Base-by-base conservation (phyloP, 2,797 vertebrate genomes). In the Hephaestus fuliginosus region DNA sequence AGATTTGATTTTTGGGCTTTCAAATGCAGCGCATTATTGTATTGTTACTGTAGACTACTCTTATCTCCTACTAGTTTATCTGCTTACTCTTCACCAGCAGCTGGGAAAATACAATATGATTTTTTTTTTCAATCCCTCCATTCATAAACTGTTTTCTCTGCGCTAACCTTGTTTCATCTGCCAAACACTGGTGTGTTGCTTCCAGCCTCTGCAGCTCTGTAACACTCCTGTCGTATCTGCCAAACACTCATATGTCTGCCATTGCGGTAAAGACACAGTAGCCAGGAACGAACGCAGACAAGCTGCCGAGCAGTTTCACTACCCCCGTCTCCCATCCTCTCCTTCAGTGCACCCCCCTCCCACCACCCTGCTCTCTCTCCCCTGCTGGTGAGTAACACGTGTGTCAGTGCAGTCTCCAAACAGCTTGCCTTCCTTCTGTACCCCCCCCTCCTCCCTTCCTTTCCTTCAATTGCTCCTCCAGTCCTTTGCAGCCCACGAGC, bases 401-500 rank as follows among this genome's bases (percentile, higher is more conserved):
- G 70, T 87, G 85, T 86, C 69, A 70, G 64, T 44, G 39, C 65
- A 57, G 80, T 64, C 86, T 84, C 78, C 12, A 30, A 89, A 88
- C 87, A 87, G 88, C 88, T 81, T 88, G 87, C 76, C 74, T 51
- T 74, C 82, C 81, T 85, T 90, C 91, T 89, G 78, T 86, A 25
- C 25, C 25, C 72, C 74, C 72, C 69, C 66, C 36, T 41, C 58
- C 73, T 75, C 41, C 53, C 3, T 43, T 61, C 5, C 65, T 69
- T 58, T 80, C 48, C 61, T 76, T 57, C 58, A 46, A 15, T 72
- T 62, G 46, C 83, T 44, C 70, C 53, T 70, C 53, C 57, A 48
- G 13, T 57, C 70, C 76, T 66, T 71, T 57, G 60, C 46, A 67
- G 53, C 44, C n/a, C 43, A 58, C 20, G 60, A 22, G 43, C n/a